Base-by-base conservation (phyloP, 2,113 vertebrate species). In the Corythoichthys haematopterus region DNA sequence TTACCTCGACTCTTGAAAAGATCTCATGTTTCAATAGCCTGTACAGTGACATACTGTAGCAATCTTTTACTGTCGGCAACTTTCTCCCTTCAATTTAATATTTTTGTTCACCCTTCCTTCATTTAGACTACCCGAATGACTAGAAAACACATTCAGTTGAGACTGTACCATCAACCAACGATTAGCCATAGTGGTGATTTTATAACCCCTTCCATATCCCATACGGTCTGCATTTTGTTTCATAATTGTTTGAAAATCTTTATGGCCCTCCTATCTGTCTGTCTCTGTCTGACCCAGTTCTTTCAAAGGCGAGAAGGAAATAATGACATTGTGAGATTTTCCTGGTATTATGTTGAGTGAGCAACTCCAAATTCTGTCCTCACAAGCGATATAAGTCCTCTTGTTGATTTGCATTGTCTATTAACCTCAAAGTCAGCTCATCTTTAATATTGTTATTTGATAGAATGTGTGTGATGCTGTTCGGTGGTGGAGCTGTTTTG, bases 321-420 rank as follows among this genome's bases (percentile, higher is more conserved):
- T 71, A 68, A 86, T 84, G 86, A 84, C 85, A 87, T 74, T 69
- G 72, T 77, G 76, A 80, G 65, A 79, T 78, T 86, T 87, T 89
- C 84, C 83, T 87, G 83, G 53, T 66, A 84, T 88, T 88, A 89
- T 83, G 79, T 81, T 60, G 75, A 61, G 70, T 80, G 71, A 76
- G 72, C 77, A 82, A 74, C 74, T 84, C 79, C 75, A 46, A 71
- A 67, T 68, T 81, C 50, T 75, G 64, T 72, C 5, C 2, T 72
- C 72, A 68, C 16, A 1, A 70, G 58, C 61, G 45, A 51, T 74
- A 65, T 69, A 64, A 58, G 50, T 36, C 36, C 67, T 20, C 46
- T 56, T 52, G 16, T 74, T 74, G 64, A 72, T 56, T 66, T 43
- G 0, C 4, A 47, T 36, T 52, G n/a, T 50, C 51, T 20, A 57